Percentiles rank a stretch among this genome's conserved stretches.
phyloP scores from a whole-genome alignment of 1,140 invertebrate genomes.

The Drosophila ironensis region DNA sequence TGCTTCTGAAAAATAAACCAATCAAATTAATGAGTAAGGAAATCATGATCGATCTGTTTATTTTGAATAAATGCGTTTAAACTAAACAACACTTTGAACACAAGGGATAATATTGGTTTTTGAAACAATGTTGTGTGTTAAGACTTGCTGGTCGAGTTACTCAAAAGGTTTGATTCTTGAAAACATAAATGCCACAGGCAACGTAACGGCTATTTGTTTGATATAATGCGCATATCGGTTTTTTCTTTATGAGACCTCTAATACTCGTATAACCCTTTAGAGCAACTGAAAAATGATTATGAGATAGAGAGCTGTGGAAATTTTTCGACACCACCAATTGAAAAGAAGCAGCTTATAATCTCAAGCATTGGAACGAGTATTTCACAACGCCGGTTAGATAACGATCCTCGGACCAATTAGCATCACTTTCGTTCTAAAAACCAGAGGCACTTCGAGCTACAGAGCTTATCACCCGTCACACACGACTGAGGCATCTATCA shows the following conservation, averaged over 20 bases:
- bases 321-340: slow-evolving; percentile 6
- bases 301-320: slow-evolving; percentile 12
- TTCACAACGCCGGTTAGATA: slow-evolving; percentile 25
- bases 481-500: slow-evolving; percentile 39
- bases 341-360: slow-evolving; percentile 10
- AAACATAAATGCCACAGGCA: too few species aligned
- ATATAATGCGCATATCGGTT: too few species aligned
- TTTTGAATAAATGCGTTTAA: too few species aligned
- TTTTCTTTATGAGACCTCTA: too few species aligned
- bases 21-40: background rate
- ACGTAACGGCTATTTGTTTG: too few species aligned
- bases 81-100: too few species aligned
- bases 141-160: too few species aligned
- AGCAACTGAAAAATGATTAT: slow-evolving; percentile 5
- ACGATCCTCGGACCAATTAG: slow-evolving; percentile 3
- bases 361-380: background rate
- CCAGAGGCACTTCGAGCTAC: background rate
- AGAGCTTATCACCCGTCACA: slow-evolving; percentile 9
- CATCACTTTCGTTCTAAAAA: background rate
- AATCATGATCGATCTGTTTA: background rate
- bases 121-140: too few species aligned
- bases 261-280: slow-evolving; percentile 7
- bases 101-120: too few species aligned
- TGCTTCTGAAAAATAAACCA: slow-evolving; percentile 32
- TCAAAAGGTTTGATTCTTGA: too few species aligned